Evolutionary conservation across 2,888 invertebrate species (phyloP).

Genomic region (Athripsodes cinereus): DNA sequence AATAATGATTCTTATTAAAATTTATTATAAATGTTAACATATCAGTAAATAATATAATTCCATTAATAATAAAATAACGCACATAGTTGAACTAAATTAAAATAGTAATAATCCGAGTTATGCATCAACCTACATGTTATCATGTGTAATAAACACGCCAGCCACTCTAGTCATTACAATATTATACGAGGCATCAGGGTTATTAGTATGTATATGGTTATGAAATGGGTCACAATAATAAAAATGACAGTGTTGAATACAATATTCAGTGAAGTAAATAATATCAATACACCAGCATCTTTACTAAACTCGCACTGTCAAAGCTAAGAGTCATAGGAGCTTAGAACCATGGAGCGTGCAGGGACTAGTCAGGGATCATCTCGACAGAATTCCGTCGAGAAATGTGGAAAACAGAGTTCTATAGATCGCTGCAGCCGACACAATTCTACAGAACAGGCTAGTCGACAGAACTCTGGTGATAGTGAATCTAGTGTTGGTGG

Average conservation of each 20-base stretch:
- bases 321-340: neutral
- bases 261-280: neutral
- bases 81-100: neutral
- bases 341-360: slow-evolving; percentile 8
- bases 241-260: slow-evolving; percentile 5
- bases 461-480: slow-evolving; percentile 42
- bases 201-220: slow-evolving; percentile 6
- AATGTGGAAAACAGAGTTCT: slow-evolving; percentile 17
- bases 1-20: too few relatives aligned
- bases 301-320: neutral
- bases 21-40: too few relatives aligned
- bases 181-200: slow-evolving; percentile 7
- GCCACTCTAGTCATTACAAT: neutral
- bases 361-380: slow-evolving; percentile 21
- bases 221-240: slow-evolving; percentile 4
- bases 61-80: neutral
- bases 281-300: neutral
- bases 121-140: neutral
- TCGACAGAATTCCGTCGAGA: slow-evolving; percentile 19
- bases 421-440: slow-evolving; percentile 37
- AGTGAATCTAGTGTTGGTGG: slow-evolving; percentile 24
- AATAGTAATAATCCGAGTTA: neutral
- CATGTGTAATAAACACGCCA: neutral
- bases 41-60: neutral
- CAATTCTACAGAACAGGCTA: slow-evolving; percentile 39